Evolutionary conservation across 2,888 invertebrate genomes (phyloP).

Genomic region (Temnothorax rugatulus): DNA sequence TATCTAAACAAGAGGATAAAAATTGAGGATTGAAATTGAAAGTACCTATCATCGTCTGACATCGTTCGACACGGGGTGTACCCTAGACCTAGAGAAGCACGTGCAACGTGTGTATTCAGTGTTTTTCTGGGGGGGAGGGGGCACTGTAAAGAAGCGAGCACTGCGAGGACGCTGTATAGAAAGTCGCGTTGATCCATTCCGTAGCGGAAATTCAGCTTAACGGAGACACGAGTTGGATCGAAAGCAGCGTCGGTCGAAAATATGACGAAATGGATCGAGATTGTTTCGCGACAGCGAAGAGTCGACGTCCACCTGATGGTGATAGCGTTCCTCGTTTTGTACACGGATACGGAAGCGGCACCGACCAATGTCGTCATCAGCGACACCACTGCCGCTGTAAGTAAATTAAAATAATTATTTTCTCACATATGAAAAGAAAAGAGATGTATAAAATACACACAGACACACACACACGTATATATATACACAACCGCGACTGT

Average conservation of each 20-base stretch:
- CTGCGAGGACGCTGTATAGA: background rate
- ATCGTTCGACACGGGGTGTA: background rate
- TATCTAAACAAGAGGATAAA: background rate
- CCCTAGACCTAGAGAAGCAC: conserved; percentile 21
- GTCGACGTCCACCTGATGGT: conserved; percentile 56
- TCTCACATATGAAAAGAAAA: background rate
- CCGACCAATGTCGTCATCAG: conserved; percentile 71
- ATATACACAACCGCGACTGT: background rate
- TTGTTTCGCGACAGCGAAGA: conserved; percentile 27
- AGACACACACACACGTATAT: background rate
- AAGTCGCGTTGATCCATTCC: conserved; percentile 37
- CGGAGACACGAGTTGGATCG: background rate
- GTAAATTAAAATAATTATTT: conserved; percentile 58
- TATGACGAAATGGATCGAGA: conserved; percentile 61
- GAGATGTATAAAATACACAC: background rate
- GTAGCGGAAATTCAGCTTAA: background rate
- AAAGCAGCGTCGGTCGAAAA: conserved; percentile 4
- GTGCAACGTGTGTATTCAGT: conserved; percentile 69
- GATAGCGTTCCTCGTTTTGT: conserved; percentile 63
- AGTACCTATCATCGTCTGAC: background rate
- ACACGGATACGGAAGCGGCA: conserved; percentile 66
- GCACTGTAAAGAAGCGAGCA: background rate
- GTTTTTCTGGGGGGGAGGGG: background rate
- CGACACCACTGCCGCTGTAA: conserved; percentile 81
- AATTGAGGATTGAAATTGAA: background rate